A percentile compares a stretch with the other conserved stretches of the same genome.
Evolutionary conservation across 2,113 vertebrate species (phyloP).

Genomic region (Lynx canadensis): DNA sequence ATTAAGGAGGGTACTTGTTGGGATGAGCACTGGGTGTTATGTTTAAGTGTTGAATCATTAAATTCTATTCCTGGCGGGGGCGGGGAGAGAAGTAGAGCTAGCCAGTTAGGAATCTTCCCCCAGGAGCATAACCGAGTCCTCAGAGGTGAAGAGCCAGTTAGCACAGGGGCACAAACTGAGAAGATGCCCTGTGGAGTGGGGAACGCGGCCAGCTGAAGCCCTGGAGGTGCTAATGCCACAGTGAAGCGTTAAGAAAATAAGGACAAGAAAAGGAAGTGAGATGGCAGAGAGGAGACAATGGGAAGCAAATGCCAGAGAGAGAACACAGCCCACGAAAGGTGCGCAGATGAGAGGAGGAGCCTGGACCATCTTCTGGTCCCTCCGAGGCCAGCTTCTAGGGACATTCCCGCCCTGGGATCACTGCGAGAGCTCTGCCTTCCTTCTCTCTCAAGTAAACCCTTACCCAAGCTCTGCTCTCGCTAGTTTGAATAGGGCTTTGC

Average conservation of each 20-base stretch:
- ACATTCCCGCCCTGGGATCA: not conserved
- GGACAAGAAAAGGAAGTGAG: not conserved
- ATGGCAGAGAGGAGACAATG: not conserved
- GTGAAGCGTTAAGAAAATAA: not conserved
- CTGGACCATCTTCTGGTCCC: not conserved
- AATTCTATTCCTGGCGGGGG: too few species aligned
- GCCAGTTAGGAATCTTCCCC: not conserved
- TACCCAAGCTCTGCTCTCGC: not conserved
- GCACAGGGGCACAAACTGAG: not conserved
- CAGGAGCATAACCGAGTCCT: not conserved
- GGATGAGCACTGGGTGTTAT: too few species aligned
- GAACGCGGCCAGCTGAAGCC: not conserved
- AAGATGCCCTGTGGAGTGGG: not conserved
- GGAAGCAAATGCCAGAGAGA: not conserved
- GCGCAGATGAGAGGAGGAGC: rapidly evolving
- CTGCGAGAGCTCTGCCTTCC: not conserved
- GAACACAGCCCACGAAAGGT: not conserved
- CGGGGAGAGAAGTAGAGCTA: not conserved
- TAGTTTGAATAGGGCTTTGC: not conserved
- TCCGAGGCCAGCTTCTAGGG: not conserved
- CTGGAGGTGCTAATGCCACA: rapidly evolving
- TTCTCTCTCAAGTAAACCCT: not conserved
- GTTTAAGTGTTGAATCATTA: too few species aligned
- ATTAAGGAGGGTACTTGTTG: too few species aligned
- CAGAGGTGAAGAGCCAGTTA: not conserved